These are phyloP conservation scores for Poecilobothrus nobilitatus DNA, from an alignment of 2,888 invertebrate species.

Conservation along the genomic window DNA sequence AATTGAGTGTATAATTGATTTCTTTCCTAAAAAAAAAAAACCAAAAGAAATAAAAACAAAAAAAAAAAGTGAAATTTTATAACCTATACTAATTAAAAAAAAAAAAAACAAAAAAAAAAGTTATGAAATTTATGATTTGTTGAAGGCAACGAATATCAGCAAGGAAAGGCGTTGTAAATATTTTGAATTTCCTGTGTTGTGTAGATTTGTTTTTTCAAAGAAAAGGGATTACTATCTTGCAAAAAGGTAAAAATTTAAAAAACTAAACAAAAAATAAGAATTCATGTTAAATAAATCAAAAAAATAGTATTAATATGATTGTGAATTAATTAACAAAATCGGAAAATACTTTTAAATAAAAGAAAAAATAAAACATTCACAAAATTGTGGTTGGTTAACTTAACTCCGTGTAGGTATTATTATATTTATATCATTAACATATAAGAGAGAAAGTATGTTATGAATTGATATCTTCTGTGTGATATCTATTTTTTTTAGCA, in stretches of 20 bases:
- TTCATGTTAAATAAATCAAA: too few species aligned
- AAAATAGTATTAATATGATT: too few species aligned
- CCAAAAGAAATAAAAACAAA: too few species aligned
- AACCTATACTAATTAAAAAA: background rate
- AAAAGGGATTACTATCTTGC: too few species aligned
- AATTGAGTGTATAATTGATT: too few species aligned
- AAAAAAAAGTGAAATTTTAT: too few species aligned
- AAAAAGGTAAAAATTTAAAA: too few species aligned
- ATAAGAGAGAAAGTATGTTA: background rate
- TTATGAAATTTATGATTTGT: constrained; percentile 4
- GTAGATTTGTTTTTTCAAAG: too few species aligned
- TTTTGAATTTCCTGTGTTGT: background rate
- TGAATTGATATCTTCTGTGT: background rate
- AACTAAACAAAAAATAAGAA: too few species aligned
- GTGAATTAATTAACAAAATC: too few species aligned
- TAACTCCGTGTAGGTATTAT: background rate
- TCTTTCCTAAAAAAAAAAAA: too few species aligned
- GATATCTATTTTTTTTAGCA: background rate
- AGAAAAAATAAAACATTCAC: background rate
- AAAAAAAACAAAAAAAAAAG: background rate
- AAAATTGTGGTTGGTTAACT: background rate
- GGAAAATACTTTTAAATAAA: too few species aligned
- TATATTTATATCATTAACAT: background rate
- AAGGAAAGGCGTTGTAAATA: background rate
- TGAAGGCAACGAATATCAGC: constrained; percentile 1